Conservation (phyloP, 2,113 vertebrate genomes). For the Brachypodius melanocephalos region DNA sequence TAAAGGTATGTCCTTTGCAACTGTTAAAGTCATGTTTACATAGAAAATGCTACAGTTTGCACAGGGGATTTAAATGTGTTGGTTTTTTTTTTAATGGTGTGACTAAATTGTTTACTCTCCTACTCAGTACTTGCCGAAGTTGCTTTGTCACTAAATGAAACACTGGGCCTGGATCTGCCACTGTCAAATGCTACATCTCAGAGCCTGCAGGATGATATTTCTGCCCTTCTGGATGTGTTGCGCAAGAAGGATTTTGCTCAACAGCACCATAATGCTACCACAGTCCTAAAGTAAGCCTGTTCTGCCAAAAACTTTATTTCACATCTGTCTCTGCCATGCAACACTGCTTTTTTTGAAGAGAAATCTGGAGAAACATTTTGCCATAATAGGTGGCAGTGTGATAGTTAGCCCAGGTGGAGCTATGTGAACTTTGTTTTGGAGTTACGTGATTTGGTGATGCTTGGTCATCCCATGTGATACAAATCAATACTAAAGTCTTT, state of each 20-base stretch:
- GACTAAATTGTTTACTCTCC: not conserved
- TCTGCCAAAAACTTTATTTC: not conserved
- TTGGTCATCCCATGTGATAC: not conserved
- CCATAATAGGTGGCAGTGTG: not conserved
- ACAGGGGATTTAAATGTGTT: not conserved
- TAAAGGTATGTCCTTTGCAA: not conserved
- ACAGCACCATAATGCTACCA: constrained; percentile 17
- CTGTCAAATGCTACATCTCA: constrained; percentile 66
- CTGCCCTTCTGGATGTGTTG: constrained; percentile 69
- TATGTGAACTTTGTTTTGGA: not conserved
- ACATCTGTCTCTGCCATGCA: accelerated
- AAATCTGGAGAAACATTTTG: not conserved
- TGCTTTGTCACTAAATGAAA: constrained; percentile 75
- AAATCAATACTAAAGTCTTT: not conserved
- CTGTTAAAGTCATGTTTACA: not conserved
- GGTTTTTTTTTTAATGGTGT: not conserved
- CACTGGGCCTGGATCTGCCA: constrained; percentile 53
- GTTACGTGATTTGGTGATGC: not conserved
- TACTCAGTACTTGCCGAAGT: constrained; percentile 73
- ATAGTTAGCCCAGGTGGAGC: not conserved
- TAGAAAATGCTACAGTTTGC: not conserved
- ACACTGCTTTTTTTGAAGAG: not conserved
- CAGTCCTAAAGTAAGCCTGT: constrained; percentile 75
- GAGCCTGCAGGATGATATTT: constrained; percentile 71
- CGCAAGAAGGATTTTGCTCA: constrained; percentile 58